Conservation (phyloP, 2,113 vertebrate genomes). For the Pomatorhinus ruficollis region DNA sequence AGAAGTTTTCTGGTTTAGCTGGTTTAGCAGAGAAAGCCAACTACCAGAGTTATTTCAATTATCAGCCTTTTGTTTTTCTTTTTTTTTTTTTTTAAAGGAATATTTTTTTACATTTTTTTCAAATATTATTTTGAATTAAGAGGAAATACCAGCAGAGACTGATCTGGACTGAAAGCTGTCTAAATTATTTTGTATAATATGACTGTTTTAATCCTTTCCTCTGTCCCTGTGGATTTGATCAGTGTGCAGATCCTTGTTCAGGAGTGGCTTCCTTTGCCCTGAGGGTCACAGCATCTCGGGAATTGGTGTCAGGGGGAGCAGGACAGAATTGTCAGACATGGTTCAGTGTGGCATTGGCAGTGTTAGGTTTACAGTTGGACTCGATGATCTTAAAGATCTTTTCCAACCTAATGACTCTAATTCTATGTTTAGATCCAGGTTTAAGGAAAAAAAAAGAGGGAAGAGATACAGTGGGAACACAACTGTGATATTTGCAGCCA, state of each 20-base stretch:
- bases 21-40: background rate
- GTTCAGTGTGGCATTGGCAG: background rate
- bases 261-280: background rate
- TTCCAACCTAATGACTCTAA: background rate
- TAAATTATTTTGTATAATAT: background rate
- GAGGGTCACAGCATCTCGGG: background rate
- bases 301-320: background rate
- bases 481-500: background rate
- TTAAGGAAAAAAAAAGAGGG: background rate
- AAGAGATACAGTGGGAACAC: background rate
- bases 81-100: background rate
- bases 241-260: background rate
- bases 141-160: background rate
- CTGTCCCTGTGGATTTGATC: background rate
- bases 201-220: background rate
- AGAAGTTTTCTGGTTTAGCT: background rate
- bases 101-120: background rate
- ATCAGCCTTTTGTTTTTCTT: background rate
- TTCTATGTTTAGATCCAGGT: background rate
- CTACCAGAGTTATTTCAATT: background rate
- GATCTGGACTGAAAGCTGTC: background rate
- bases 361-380: background rate
- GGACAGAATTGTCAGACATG: background rate
- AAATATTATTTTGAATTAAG: background rate
- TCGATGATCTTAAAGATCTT: background rate